A percentile compares a stretch with the other conserved stretches of the same genome.
These are phyloP conservation scores for Pegoplata infirma DNA, from an alignment of 2,888 invertebrate genomes.

Conservation along the genomic window DNA sequence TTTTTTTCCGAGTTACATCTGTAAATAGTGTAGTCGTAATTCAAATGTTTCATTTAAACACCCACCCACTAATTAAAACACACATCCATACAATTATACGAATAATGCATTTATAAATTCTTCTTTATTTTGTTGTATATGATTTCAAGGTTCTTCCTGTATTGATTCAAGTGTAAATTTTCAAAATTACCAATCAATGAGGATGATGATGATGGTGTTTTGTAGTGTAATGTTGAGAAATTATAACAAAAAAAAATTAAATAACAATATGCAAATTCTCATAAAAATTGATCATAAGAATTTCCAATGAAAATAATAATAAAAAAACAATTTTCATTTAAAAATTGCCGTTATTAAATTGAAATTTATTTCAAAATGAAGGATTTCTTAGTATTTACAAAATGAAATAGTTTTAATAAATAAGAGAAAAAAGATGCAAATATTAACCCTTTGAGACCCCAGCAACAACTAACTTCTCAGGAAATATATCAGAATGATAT, in stretches of 20 bases:
- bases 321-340: not conserved
- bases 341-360: slow-evolving; percentile 14
- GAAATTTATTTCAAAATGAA: slow-evolving; percentile 22
- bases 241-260: not conserved
- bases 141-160: slow-evolving; percentile 53
- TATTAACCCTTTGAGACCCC: too few relatives aligned
- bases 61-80: not conserved
- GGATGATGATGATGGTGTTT: not conserved
- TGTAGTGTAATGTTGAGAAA: not conserved
- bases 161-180: slow-evolving; percentile 47
- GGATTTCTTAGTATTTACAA: not conserved
- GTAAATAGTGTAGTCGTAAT: too few relatives aligned
- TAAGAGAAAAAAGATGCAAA: too few relatives aligned
- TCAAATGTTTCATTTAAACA: not conserved
- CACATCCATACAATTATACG: not conserved
- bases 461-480: too few relatives aligned
- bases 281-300: not conserved
- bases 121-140: slow-evolving; percentile 8
- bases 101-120: slow-evolving; percentile 2
- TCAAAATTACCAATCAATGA: slow-evolving; percentile 10
- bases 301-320: not conserved
- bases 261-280: slow-evolving; percentile 4
- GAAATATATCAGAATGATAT: too few relatives aligned
- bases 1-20: too few relatives aligned
- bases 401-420: too few relatives aligned